Percentiles rank a stretch among this genome's conserved stretches.
phyloP scores from a whole-genome alignment of 2,888 invertebrate species.

The Campaea margaritaria region DNA sequence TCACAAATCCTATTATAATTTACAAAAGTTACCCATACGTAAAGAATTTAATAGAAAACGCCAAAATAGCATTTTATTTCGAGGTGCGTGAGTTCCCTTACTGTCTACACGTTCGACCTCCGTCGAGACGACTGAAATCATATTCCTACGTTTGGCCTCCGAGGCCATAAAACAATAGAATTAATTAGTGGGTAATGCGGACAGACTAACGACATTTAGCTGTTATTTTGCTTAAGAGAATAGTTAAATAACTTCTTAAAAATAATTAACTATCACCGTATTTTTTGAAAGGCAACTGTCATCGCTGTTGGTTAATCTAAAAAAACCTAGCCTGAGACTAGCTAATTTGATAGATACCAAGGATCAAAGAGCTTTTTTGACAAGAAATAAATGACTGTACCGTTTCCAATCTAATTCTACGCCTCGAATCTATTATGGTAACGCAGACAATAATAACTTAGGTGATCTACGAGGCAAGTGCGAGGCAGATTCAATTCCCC shows the following conservation, averaged over 20 bases:
- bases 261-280: too few species aligned
- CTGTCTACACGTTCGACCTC: not conserved
- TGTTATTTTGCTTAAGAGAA: not conserved
- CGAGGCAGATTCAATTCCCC: constrained; percentile 15
- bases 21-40: too few species aligned
- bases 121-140: not conserved
- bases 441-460: constrained; percentile 27
- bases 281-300: too few species aligned
- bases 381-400: constrained; percentile 10
- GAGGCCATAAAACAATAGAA: constrained; percentile 3
- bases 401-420: constrained; percentile 15
- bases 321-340: too few species aligned
- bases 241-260: too few species aligned
- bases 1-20: too few species aligned
- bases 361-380: not conserved
- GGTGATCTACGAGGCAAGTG: constrained; percentile 24
- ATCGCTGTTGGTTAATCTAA: too few species aligned
- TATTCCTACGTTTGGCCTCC: constrained; percentile 3
- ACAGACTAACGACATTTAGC: constrained; percentile 1
- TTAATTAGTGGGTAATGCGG: constrained; percentile 1
- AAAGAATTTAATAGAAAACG: too few species aligned
- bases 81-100: not conserved
- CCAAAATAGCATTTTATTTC: too few species aligned
- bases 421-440: constrained; percentile 19
- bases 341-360: not conserved